phyloP scores from a whole-genome alignment of 2,888 invertebrate genomes.

The Ormyrus rosae region DNA sequence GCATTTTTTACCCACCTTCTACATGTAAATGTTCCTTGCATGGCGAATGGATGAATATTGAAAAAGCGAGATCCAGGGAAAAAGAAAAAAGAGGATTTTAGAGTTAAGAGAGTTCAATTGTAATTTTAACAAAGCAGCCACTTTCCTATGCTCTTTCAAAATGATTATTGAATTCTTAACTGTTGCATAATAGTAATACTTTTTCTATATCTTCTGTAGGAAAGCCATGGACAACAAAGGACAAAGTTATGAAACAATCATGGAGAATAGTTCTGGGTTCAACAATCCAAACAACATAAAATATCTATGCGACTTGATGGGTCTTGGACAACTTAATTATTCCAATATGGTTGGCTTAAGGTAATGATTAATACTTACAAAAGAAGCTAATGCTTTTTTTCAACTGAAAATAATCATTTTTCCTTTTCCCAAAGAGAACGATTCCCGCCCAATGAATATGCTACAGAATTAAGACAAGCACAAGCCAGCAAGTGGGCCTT shows the following conservation, averaged over 20 bases:
- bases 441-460: conserved; percentile 88
- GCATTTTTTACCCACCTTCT: conserved; percentile 1
- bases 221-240: conserved; percentile 88
- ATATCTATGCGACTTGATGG: conserved; percentile 86
- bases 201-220: conserved; percentile 74
- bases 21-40: neutral
- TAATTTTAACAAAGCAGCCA: conserved; percentile 70
- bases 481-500: conserved; percentile 97
- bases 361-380: conserved; percentile 74
- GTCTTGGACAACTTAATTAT: conserved; percentile 83
- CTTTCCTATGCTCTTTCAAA: conserved; percentile 63
- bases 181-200: conserved; percentile 23
- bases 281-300: conserved; percentile 93
- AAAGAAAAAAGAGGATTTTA: conserved; percentile 4
- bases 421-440: conserved; percentile 78
- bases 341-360: conserved; percentile 84
- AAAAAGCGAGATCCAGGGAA: neutral
- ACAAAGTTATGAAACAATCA: conserved; percentile 87
- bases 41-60: conserved; percentile 10
- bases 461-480: conserved; percentile 88
- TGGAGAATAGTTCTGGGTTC: conserved; percentile 90
- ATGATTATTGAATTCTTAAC: conserved; percentile 26
- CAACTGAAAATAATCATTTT: no score
- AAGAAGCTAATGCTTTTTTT: no score
- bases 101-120: conserved; percentile 45